A percentile compares a stretch with the other conserved stretches of the same genome.
Evolutionary conservation across 2,113 vertebrate genomes (phyloP).

Genomic region (Steatornis caripensis): DNA sequence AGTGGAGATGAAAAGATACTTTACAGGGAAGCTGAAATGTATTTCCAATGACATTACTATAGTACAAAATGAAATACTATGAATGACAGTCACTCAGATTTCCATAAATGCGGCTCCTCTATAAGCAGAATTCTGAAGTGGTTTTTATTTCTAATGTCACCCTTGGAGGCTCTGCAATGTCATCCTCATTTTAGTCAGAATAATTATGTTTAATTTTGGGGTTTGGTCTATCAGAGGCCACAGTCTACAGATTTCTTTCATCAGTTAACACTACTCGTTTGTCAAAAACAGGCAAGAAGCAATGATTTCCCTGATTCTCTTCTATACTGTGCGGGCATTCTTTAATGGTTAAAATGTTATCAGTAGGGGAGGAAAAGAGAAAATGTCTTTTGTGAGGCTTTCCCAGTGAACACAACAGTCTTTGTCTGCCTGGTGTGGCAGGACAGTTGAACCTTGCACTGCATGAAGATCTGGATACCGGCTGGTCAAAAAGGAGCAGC

Average conservation of each 20-base stretch:
- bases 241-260: not conserved
- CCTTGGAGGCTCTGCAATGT: constrained; percentile 10
- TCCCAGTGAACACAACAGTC: not conserved
- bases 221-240: not conserved
- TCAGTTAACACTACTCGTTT: not conserved
- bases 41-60: constrained; percentile 50
- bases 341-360: not conserved
- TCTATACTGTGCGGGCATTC: not conserved
- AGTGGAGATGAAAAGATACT: constrained; percentile 49
- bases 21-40: constrained; percentile 18
- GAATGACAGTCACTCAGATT: constrained; percentile 40
- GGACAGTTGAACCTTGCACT: not conserved
- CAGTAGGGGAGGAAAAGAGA: not conserved
- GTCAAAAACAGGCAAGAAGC: not conserved
- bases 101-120: constrained; percentile 2
- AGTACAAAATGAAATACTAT: constrained; percentile 14
- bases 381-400: not conserved
- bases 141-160: constrained; percentile 45
- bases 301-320: not conserved
- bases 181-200: constrained; percentile 11
- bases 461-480: not conserved
- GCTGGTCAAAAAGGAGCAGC: not conserved
- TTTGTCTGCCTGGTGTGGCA: not conserved
- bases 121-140: not conserved
- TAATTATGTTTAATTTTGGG: constrained; percentile 35